These are phyloP conservation scores for Scophthalmus maximus DNA, from an alignment of 2,113 vertebrate genomes.

Conservation along the genomic window DNA sequence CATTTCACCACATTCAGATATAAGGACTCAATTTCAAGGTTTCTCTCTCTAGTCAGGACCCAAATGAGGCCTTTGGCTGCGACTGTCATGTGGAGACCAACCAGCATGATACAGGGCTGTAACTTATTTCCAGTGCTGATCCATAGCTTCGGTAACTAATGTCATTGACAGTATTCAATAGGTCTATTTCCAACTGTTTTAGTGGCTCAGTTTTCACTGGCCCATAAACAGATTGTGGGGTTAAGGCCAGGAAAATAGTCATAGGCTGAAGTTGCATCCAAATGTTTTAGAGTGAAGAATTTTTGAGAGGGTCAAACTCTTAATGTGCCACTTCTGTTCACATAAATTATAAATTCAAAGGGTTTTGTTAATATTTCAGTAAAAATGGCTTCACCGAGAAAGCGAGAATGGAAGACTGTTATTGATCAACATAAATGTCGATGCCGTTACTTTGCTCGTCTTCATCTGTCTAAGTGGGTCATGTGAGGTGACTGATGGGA, in stretches of 20 bases:
- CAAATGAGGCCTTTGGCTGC: constrained; percentile 47
- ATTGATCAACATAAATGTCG: constrained; percentile 13
- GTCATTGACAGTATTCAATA: constrained; percentile 54
- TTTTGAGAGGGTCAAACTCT: constrained; percentile 62
- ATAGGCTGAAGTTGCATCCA: constrained; percentile 62
- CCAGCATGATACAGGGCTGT: constrained; percentile 15
- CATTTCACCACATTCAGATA: constrained; percentile 43
- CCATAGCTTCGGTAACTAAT: constrained; percentile 56
- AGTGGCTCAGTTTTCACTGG: constrained; percentile 66
- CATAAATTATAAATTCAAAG: constrained; percentile 45
- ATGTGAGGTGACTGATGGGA: neutral
- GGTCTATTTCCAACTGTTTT: constrained; percentile 63
- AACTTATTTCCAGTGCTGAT: constrained; percentile 53
- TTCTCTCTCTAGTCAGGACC: constrained; percentile 12
- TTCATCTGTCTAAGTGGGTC: neutral
- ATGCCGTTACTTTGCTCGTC: neutral
- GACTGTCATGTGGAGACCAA: constrained; percentile 25
- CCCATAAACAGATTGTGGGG: constrained; percentile 58
- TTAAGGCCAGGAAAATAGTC: constrained; percentile 76
- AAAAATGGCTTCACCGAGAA: constrained; percentile 12
- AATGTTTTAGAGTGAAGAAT: constrained; percentile 49
- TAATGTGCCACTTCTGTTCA: constrained; percentile 52
- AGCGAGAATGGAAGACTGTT: constrained; percentile 17
- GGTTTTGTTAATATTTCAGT: constrained; percentile 40
- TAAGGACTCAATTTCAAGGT: constrained; percentile 43